Base-by-base conservation (phyloP, 2,797 vertebrate species). In the Crax fasciolata region DNA sequence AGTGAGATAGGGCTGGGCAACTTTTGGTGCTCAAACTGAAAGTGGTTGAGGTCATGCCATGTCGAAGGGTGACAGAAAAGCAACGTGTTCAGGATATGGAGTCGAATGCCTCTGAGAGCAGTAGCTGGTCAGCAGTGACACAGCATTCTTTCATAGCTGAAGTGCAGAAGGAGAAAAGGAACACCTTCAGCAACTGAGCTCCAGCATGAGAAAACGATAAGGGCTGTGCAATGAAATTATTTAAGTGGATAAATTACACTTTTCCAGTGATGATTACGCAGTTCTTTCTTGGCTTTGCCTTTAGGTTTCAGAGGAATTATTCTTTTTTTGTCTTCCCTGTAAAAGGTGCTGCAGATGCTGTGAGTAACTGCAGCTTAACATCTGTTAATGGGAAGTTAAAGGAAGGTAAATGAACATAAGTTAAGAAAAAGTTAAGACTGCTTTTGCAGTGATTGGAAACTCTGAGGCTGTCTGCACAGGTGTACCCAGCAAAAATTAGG, bases 81-180 rank as follows among this genome's bases (percentile, higher is more conserved):
- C 66, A 30, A 9, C 43, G 55, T 78, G 5, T 55, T 9, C 39
- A n/a, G 41, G 55, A 75, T 49, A 81, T 88, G 2, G 11, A 81
- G 32, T 5, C 58, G 49, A 76, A 41, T 46, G 57, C 13, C 38
- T 85, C 72, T 54, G 70, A 86, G 44, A 91, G 65, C 2, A 54
- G 67, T 59, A 82, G 46, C 46, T 89, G 77, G 57, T 83, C 65
- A 83, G 62, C 80, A 94, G 5, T 91, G 88, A 81, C 49, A 57
- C 73, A 86, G 90, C 83, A 65, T 24, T 75, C 38, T 58, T 88
- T 84, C 21, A 35, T 65, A 76, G 54, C 67, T 68, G 4, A 67
- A 63, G 30, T n/a, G 58, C 10, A 62, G 32, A 68, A 84, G 32
- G 48, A 80, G 52, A 30, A 82, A 85, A 94, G 58, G 66, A 58